Percentiles rank a stretch among this genome's conserved stretches.
These are phyloP conservation scores for honey bee (Apis mellifera) DNA, from an alignment of 1,140 invertebrate species.

Conservation along the genomic window DNA sequence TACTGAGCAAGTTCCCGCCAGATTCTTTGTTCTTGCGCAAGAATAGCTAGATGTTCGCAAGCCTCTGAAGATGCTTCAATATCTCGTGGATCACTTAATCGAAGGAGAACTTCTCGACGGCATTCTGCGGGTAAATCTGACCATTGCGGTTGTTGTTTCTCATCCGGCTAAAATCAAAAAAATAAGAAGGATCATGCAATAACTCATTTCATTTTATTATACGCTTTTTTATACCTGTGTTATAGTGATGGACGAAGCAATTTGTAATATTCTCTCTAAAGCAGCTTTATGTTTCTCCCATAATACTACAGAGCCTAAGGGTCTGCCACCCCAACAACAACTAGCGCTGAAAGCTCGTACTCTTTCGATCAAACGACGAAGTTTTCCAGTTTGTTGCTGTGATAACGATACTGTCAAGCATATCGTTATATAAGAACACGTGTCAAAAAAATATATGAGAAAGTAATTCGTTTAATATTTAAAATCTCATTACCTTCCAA, in stretches of 20 bases:
- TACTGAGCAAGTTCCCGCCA: conserved; percentile 96
- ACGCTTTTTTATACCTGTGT: conserved; percentile 82
- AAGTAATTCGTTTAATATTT: background rate
- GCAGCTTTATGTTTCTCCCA: conserved; percentile 94
- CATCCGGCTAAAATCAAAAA: conserved; percentile 86
- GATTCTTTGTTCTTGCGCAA: conserved; percentile 93
- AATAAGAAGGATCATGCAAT: background rate
- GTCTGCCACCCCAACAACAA: conserved; percentile 90
- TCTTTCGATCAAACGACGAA: conserved; percentile 89
- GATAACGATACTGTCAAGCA: conserved; percentile 87
- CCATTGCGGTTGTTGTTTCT: conserved; percentile 91
- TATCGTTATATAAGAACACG: background rate
- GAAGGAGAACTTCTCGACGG: conserved; percentile 93
- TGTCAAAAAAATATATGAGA: background rate
- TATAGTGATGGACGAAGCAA: conserved; percentile 90
- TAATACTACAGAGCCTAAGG: conserved; percentile 92
- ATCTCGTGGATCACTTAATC: conserved; percentile 95
- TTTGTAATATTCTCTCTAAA: conserved; percentile 91
- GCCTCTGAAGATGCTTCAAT: conserved; percentile 87
- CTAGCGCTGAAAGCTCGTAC: conserved; percentile 86
- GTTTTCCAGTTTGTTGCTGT: conserved; percentile 92
- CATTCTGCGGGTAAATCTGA: conserved; percentile 96
- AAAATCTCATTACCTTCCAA: conserved; percentile 86
- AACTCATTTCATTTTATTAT: background rate
- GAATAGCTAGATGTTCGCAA: conserved; percentile 87